Conservation (phyloP, 35 echinoderm and acorn worm species). For the Apostichopus californicus region DNA sequence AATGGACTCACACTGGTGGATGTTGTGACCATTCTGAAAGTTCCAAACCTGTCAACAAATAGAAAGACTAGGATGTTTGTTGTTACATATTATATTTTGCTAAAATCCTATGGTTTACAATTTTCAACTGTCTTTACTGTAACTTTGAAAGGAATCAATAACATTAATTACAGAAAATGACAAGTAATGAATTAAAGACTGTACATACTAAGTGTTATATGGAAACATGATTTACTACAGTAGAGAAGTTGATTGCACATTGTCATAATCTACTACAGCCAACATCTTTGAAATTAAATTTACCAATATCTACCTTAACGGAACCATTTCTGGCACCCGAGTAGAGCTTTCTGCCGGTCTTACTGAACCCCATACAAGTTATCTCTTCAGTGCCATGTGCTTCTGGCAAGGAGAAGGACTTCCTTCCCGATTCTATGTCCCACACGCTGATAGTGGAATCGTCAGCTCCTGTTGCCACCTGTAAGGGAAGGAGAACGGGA, state of each 20-base stretch:
- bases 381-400: conserved; percentile 92
- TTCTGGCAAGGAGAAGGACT: conserved; percentile 83
- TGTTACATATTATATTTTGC: no score
- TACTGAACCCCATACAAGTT: conserved; percentile 88
- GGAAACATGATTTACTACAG: no score
- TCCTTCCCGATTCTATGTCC: conserved; percentile 85
- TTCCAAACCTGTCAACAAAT: conserved; percentile 86
- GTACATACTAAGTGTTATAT: no score
- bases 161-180: no score
- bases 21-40: conserved; percentile 98
- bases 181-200: no score
- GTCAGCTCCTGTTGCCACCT: conserved; percentile 92
- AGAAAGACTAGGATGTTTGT: not conserved
- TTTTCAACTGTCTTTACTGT: no score
- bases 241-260: no score
- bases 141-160: no score
- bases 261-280: no score
- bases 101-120: no score
- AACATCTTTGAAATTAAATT: not conserved
- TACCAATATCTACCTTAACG: conserved; percentile 73
- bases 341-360: conserved; percentile 75
- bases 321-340: conserved; percentile 94
- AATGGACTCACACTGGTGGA: conserved; percentile 76
- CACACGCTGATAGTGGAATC: conserved; percentile 91
- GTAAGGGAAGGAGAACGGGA: no score